Evolutionary conservation across 2,797 vertebrate species (phyloP), one percentile per base, ranked within the genome.

Genomic region (Aldrovandia affinis): DNA sequence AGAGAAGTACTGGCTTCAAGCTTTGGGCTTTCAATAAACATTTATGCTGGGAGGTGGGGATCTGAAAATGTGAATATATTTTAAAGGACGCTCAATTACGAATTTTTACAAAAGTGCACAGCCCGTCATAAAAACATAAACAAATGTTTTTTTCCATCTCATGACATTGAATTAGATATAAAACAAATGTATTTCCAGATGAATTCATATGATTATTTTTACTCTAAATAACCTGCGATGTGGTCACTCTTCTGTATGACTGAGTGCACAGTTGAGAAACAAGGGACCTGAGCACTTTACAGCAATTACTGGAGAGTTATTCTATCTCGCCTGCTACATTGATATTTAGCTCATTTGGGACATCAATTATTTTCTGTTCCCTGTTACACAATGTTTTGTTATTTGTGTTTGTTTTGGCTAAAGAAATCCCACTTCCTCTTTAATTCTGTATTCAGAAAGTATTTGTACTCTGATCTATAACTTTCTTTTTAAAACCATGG

Each of bases 281-380:
- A 28, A 39, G 54, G 18, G 81, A 42, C 33, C 68, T 61, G 65
- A n/a, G 8, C 54, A 65, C 65, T 82, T 65, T 15, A n/a, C n/a
- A n/a, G n/a, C n/a, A 20, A 25, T 6, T 14, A 70, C n/a, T 3
- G 28, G 8, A 33, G 73, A 68, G 30, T 36, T 44, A 22, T 47
- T 77, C 20, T 28, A 22, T 15, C 18, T 39, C 7, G 3, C 3
- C 33, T 70, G n/a, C 50, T 55, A 83, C 39, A 79, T 28, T 93
- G 92, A 92, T 94, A 93, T 94, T 94, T 93, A 92, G 93, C 93
- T 92, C 88, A 82, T 93, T 92, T 93, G 91, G 84, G 88, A 91
- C 88, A 84, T 92, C 33, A 33, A 12, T 33, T 68, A 68, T 36
- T 39, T 20, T 39, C 68, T 70, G 8, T 39, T 70, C 10, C 8